These are phyloP conservation scores for Mimas tiliae DNA, from an alignment of 2,888 invertebrate genomes.

Conservation along the genomic window DNA sequence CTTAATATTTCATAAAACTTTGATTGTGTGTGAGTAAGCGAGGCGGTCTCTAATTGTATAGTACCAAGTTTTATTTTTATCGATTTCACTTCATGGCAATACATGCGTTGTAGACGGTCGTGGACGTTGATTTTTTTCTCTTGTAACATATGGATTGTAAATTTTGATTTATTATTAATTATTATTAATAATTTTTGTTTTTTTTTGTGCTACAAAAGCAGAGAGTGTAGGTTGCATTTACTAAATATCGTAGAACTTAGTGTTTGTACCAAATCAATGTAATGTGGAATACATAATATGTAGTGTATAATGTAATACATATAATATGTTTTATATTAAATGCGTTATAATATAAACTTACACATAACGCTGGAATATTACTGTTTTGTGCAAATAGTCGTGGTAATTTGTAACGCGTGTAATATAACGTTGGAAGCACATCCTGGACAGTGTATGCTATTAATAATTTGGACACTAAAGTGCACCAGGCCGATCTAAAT, in stretches of 20 bases:
- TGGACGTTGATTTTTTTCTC: slow-evolving; percentile 35
- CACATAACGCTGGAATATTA: not conserved
- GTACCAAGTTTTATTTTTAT: slow-evolving; percentile 28
- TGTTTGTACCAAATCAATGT: slow-evolving; percentile 79
- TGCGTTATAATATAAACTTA: slow-evolving; percentile 25
- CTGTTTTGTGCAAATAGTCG: not conserved
- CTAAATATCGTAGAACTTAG: slow-evolving; percentile 78
- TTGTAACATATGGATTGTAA: slow-evolving; percentile 74
- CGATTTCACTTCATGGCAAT: slow-evolving; percentile 27
- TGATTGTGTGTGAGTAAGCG: slow-evolving; percentile 26
- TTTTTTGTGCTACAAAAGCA: slow-evolving; percentile 57
- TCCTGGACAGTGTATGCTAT: not conserved
- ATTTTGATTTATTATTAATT: slow-evolving; percentile 64
- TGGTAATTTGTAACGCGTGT: not conserved
- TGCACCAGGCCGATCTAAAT: not conserved
- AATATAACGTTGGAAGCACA: not conserved
- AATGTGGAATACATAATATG: slow-evolving; percentile 57
- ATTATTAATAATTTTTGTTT: slow-evolving; percentile 38
- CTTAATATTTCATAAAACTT: slow-evolving; percentile 1
- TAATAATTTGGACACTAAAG: not conserved
- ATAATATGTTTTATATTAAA: slow-evolving; percentile 24
- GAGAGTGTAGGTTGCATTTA: slow-evolving; percentile 81
- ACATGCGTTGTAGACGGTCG: slow-evolving; percentile 30
- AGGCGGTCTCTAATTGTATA: slow-evolving; percentile 30
- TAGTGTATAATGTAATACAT: slow-evolving; percentile 40